Evolutionary conservation across 2,888 invertebrate species (phyloP).

Genomic region (Theretra japonica): DNA sequence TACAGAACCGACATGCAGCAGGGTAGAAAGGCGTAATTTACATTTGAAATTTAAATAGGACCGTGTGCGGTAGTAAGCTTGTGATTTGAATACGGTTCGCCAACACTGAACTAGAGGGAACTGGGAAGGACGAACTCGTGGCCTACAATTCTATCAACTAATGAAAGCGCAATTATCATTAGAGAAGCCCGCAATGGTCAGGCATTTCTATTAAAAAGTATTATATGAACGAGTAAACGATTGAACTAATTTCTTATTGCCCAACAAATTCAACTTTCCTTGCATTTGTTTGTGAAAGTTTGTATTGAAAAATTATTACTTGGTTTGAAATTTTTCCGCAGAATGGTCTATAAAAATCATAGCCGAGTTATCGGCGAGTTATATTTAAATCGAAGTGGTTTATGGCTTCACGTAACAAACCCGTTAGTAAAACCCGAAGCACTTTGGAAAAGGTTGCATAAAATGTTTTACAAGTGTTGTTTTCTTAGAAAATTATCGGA

Average conservation of each 20-base stretch:
- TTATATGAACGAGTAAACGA: background rate
- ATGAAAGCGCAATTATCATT: background rate
- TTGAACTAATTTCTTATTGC: constrained; percentile 6
- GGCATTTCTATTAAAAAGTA: background rate
- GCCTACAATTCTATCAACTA: constrained; percentile 2
- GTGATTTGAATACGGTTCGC: constrained; percentile 52
- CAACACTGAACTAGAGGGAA: constrained; percentile 29
- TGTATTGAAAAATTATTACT: constrained; percentile 7
- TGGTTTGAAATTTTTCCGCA: constrained; percentile 4
- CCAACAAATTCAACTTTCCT: constrained; percentile 1
- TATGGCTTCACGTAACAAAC: constrained; percentile 10
- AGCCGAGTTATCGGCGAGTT: constrained; percentile 9
- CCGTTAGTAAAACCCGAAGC: background rate
- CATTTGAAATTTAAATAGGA: constrained; percentile 64
- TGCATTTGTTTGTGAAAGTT: constrained; percentile 13
- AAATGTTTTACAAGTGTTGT: background rate
- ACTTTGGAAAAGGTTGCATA: background rate
- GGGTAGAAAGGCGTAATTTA: constrained; percentile 49
- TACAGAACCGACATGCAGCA: background rate
- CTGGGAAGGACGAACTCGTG: background rate
- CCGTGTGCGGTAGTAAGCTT: constrained; percentile 52
- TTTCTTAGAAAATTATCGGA: background rate
- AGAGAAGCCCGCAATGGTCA: background rate
- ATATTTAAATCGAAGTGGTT: constrained; percentile 11
- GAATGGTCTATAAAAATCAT: constrained; percentile 20